phyloP scores from a whole-genome alignment of 2,888 invertebrate species.

The Allophyes oxyacanthae region DNA sequence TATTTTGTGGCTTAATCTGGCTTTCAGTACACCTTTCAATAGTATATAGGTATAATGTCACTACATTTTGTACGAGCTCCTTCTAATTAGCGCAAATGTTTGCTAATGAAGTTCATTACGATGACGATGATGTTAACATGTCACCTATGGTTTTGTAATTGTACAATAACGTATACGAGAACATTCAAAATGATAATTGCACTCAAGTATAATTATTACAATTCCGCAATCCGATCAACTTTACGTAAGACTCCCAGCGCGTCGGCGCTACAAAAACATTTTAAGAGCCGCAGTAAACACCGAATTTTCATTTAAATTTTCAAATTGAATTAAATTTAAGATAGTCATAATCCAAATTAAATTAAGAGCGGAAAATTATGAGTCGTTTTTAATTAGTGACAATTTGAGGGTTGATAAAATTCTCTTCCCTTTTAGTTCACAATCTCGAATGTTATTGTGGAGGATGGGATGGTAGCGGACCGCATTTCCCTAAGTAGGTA shows the following conservation, averaged over 20 bases:
- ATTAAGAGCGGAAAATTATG: conserved; percentile 63
- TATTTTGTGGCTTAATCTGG: conserved; percentile 81
- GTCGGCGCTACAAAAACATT: conserved; percentile 7
- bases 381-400: conserved; percentile 61
- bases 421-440: conserved; percentile 14
- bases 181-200: no score
- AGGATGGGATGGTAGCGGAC: not conserved
- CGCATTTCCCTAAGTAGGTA: no score
- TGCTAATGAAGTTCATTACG: no score
- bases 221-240: conserved; percentile 14
- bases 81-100: no score
- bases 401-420: conserved; percentile 50
- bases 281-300: conserved; percentile 23
- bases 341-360: conserved; percentile 67
- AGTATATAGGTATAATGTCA: conserved; percentile 28
- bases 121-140: no score
- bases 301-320: conserved; percentile 43
- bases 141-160: no score
- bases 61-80: not conserved
- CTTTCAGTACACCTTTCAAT: conserved; percentile 55
- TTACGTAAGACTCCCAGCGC: conserved; percentile 4
- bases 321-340: conserved; percentile 64
- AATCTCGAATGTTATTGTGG: conserved; percentile 19
- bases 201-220: conserved; percentile 5
- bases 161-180: no score